A percentile compares a stretch with the other conserved stretches of the same genome.
Conservation (phyloP, 2,888 invertebrate genomes). For the Gryllus longicercus region DNA sequence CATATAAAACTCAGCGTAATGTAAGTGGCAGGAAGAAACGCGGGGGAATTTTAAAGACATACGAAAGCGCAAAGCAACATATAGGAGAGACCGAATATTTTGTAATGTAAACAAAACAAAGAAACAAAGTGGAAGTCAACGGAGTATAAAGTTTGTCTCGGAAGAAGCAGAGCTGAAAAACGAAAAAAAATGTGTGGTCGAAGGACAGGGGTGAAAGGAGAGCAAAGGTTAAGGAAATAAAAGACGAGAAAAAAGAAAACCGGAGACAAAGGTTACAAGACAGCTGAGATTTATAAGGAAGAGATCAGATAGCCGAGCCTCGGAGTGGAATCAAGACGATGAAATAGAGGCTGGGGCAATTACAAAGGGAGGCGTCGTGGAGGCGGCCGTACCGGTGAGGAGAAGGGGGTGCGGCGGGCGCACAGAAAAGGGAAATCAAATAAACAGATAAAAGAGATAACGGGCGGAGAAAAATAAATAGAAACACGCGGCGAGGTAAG, state of each 20-base stretch:
- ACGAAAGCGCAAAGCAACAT: background rate
- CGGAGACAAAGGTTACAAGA: background rate
- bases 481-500: background rate
- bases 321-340: background rate
- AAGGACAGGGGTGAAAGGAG: no score
- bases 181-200: no score
- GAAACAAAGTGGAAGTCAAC: conserved; percentile 6
- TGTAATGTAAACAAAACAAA: background rate
- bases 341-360: background rate
- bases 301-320: background rate
- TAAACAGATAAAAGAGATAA: conserved; percentile 17
- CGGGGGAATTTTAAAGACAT: background rate
- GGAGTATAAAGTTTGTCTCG: background rate
- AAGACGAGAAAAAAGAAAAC: background rate
- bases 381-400: background rate
- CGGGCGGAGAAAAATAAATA: background rate
- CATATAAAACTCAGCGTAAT: background rate
- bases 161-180: no score
- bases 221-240: background rate
- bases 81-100: background rate
- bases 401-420: background rate
- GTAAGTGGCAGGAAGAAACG: background rate
- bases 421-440: background rate
- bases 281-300: background rate
- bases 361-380: background rate